These are phyloP conservation scores for Arizona elegans DNA, from an alignment of 2,113 vertebrate genomes.

Conservation along the genomic window DNA sequence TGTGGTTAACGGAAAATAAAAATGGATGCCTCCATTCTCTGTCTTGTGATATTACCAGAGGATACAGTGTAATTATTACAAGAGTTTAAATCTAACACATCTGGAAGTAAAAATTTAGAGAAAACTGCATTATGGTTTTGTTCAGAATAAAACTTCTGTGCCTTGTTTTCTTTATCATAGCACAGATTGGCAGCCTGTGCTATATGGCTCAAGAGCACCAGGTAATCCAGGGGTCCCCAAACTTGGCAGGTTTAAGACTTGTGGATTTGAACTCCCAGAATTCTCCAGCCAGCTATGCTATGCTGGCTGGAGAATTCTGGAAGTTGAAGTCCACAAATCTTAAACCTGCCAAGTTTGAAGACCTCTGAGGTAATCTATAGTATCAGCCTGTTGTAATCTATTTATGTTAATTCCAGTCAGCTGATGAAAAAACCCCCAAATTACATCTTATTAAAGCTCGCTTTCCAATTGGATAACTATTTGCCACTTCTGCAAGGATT, in stretches of 20 bases:
- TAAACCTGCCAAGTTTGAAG: too few relatives aligned
- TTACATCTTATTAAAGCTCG: not conserved
- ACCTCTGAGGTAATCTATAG: not conserved
- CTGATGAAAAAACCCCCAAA: not conserved
- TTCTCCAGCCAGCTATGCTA: too few relatives aligned
- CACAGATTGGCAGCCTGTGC: not conserved
- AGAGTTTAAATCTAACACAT: not conserved
- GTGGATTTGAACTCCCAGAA: too few relatives aligned
- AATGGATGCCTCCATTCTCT: not conserved
- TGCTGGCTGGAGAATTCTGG: too few relatives aligned
- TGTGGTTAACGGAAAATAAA: not conserved
- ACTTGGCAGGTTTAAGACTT: too few relatives aligned
- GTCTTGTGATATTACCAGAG: not conserved
- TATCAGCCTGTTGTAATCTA: not conserved
- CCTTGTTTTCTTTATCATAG: not conserved
- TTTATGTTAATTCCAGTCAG: not conserved
- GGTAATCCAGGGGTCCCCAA: too few relatives aligned
- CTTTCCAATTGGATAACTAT: not conserved
- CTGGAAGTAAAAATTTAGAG: not conserved
- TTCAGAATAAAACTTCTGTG: not conserved
- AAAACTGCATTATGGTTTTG: not conserved
- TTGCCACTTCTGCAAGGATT: not conserved
- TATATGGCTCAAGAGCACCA: not conserved
- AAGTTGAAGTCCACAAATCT: too few relatives aligned
- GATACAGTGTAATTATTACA: not conserved